Evolutionary conservation across 2,113 vertebrate genomes (phyloP), one percentile per base, ranked within the genome.

Genomic region (Gopherus flavomarginatus): DNA sequence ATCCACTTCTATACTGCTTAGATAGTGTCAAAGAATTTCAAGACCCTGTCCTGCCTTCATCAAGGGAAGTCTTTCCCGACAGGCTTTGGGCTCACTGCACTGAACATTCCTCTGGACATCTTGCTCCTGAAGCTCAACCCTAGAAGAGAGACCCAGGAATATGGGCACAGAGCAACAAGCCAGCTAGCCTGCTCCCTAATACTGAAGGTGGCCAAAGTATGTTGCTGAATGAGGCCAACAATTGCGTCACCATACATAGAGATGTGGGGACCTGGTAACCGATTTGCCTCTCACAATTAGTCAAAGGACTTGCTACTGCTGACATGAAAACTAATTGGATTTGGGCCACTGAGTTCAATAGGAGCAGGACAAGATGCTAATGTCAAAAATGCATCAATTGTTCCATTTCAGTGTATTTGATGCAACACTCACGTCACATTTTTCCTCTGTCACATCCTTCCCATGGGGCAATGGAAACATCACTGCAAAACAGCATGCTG

Each of bases 401-500:
- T 97, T 97, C 97, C 96, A 80, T 82, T 94, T 96, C 1, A 11
- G 86, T 56, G 50, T 89, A 92, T 95, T 65, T 97, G 96, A 96
- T 97, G 95, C 86, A 95, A 87, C 86, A 97, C 82, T 72, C 2
- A 13, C 90, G 93, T 95, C 93, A 90, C 78, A 2, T 2, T 91
- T 95, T 88, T 95, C 89, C 86, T 95, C 94, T 95, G 96, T 96
- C 88, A 96, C 89, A 92, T 96, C 85, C 93, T 96, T 96, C 91
- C 95, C 89, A 89, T 93, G 49, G 92, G 86, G 88, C 85, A 95
- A 88, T 95, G 95, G 94, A 96, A 96, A 95, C 56, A 95, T 93
- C 56, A 81, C 56, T 97, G 86, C 53, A 88, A 92, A 95, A 16
- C 26, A 94, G 52, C 86, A 84, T 86, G 92, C 92, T 94, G 95